These are phyloP conservation scores for Clytia hemisphaerica DNA, from an alignment of 30 jellyfish, hydroid and myxozoan genomes.

Conservation along the genomic window DNA sequence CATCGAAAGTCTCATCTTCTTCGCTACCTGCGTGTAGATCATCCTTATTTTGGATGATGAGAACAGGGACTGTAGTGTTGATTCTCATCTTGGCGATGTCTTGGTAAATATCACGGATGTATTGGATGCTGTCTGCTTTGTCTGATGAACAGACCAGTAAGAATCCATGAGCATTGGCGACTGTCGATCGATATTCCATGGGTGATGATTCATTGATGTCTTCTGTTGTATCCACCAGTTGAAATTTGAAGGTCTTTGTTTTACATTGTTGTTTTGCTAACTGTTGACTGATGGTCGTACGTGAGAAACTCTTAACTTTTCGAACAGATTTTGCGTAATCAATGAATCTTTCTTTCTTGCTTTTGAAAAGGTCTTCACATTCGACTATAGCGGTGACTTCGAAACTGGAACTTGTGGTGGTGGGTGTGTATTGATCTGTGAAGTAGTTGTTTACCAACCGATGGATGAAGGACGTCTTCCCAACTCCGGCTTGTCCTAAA, in stretches of 20 bases:
- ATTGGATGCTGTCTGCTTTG: not conserved
- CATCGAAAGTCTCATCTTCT: not conserved
- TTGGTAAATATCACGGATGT: not conserved
- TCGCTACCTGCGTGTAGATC: not conserved
- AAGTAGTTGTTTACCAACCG: slow-evolving; percentile 3
- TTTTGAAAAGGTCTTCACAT: not conserved
- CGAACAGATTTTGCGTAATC: not conserved
- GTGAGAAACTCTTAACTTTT: not conserved
- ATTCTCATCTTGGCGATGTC: not conserved
- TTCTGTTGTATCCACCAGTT: not conserved
- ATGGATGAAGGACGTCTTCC: slow-evolving; percentile 3
- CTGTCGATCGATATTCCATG: not conserved
- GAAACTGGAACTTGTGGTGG: not conserved
- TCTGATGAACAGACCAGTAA: slow-evolving; percentile 4
- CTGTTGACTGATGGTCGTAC: not conserved
- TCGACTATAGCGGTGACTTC: slow-evolving; percentile 9
- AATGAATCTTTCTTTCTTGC: not conserved
- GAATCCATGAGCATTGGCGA: slow-evolving; percentile 18
- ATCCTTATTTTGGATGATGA: not conserved
- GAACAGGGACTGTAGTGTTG: not conserved
- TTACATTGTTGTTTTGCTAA: not conserved
- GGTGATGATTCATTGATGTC: slow-evolving; percentile 3
- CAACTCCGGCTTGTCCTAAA: slow-evolving; percentile 1
- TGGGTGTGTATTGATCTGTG: slow-evolving; percentile 9
- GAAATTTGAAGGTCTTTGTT: slow-evolving; percentile 1